A percentile compares a stretch with the other conserved stretches of the same genome.
Evolutionary conservation across 2,797 vertebrate species (phyloP).

Genomic region (Aldrovandia affinis): DNA sequence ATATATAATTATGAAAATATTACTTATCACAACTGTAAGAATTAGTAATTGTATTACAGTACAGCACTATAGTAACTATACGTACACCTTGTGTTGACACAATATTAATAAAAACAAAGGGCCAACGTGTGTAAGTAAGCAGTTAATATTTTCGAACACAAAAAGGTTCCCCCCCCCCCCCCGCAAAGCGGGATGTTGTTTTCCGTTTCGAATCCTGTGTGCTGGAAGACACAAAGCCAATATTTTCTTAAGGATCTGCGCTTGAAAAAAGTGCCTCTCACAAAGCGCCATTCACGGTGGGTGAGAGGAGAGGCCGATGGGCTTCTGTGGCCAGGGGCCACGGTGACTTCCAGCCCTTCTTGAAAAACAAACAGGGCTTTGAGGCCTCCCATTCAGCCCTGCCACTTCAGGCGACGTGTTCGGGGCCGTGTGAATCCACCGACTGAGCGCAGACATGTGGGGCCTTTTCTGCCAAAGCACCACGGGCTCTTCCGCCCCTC

Average conservation of each 20-base stretch:
- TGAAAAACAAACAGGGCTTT: constrained; percentile 36
- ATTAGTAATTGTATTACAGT: no score
- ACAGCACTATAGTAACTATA: not conserved
- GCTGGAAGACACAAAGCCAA: constrained; percentile 9
- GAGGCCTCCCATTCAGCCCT: constrained; percentile 53
- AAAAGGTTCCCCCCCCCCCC: not conserved
- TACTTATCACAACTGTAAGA: not conserved
- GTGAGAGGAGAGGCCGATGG: constrained; percentile 2
- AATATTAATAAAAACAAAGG: not conserved
- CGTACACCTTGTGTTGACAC: not conserved
- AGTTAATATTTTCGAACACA: not conserved
- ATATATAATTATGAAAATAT: not conserved
- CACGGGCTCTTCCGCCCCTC: constrained; percentile 50
- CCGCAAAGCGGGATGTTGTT: not conserved
- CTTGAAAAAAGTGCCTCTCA: constrained; percentile 17
- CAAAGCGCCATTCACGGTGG: constrained; percentile 28
- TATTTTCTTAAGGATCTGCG: not conserved
- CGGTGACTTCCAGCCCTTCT: constrained; percentile 28
- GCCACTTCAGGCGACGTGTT: constrained; percentile 36
- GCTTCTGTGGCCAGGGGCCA: constrained; percentile 11
- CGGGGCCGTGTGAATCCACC: constrained; percentile 49
- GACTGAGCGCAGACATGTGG: constrained; percentile 24
- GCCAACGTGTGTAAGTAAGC: not conserved
- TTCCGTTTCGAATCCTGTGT: constrained; percentile 10
- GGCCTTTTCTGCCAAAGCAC: constrained; percentile 42